These are phyloP conservation scores for Lota lota DNA, from an alignment of 2,113 vertebrate species.

Conservation along the genomic window DNA sequence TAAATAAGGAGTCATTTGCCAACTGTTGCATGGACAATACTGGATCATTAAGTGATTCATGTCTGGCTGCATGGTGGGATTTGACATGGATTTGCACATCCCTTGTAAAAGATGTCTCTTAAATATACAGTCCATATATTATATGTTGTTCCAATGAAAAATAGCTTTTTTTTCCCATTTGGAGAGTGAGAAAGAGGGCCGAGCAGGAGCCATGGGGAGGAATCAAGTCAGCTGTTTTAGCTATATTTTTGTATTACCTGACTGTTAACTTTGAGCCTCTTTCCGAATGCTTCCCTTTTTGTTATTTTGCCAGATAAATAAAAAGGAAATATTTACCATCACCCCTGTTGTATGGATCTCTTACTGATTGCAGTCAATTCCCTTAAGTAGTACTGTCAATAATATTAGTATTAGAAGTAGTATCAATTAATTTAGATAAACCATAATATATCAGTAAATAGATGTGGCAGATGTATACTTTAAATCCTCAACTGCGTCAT, in stretches of 20 bases:
- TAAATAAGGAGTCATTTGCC: conserved; percentile 25
- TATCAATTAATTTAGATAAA: too few species aligned
- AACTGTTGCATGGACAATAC: conserved; percentile 46
- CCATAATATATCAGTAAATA: too few species aligned
- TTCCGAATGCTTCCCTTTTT: conserved; percentile 63
- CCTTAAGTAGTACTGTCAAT: too few species aligned
- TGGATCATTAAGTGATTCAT: conserved; percentile 23
- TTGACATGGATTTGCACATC: conserved; percentile 41
- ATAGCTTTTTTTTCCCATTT: conserved; percentile 54
- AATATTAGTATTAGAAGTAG: too few species aligned
- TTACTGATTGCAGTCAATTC: too few species aligned
- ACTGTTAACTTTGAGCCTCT: conserved; percentile 53
- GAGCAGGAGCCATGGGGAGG: conserved; percentile 33
- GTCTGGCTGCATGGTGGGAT: conserved; percentile 35
- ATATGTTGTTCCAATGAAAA: conserved; percentile 68
- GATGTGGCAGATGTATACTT: too few species aligned
- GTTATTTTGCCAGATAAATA: conserved; percentile 68
- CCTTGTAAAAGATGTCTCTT: conserved; percentile 56
- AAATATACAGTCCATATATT: conserved; percentile 52
- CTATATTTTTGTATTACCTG: conserved; percentile 76
- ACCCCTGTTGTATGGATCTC: background rate
- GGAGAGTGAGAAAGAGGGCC: conserved; percentile 13
- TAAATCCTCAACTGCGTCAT: background rate
- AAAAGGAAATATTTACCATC: conserved; percentile 54
- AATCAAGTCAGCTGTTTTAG: conserved; percentile 59